phyloP scores from a whole-genome alignment of 2,113 vertebrate genomes.

The Rousettus leschenaultii region DNA sequence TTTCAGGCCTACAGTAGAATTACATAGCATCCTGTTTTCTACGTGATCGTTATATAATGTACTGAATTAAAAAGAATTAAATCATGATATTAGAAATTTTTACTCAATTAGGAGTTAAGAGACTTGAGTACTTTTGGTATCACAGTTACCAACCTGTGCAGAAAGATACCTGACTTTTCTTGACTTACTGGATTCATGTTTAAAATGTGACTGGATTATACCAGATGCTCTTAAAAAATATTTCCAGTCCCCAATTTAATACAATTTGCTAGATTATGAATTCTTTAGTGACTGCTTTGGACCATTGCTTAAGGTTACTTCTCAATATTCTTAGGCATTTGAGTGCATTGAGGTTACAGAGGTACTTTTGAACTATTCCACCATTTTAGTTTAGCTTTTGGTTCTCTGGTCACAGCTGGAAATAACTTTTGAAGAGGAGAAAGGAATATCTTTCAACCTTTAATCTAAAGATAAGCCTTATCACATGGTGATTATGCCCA shows the following conservation, averaged over 20 bases:
- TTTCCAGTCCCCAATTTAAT: neutral
- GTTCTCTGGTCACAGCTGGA: neutral
- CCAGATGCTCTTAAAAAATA: neutral
- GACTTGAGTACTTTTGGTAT: neutral
- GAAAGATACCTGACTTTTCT: neutral
- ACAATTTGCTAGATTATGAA: neutral
- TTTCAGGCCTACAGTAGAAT: neutral
- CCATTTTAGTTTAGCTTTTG: constrained; percentile 21
- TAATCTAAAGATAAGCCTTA: constrained; percentile 63
- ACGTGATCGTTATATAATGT: neutral
- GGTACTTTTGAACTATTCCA: neutral
- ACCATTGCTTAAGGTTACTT: neutral
- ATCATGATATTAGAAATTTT: neutral
- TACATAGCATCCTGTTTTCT: neutral
- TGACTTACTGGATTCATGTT: neutral
- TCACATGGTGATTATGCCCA: constrained; percentile 4
- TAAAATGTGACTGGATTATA: neutral
- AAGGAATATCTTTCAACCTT: constrained; percentile 39
- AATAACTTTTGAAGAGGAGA: constrained; percentile 51
- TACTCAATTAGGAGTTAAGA: neutral
- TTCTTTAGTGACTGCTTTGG: neutral
- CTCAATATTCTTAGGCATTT: neutral
- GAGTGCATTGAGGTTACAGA: neutral
- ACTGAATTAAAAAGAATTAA: neutral
- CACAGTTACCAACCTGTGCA: neutral